Evolutionary conservation across 2,888 invertebrate species (phyloP).

Genomic region (Napeogenes sylphis): DNA sequence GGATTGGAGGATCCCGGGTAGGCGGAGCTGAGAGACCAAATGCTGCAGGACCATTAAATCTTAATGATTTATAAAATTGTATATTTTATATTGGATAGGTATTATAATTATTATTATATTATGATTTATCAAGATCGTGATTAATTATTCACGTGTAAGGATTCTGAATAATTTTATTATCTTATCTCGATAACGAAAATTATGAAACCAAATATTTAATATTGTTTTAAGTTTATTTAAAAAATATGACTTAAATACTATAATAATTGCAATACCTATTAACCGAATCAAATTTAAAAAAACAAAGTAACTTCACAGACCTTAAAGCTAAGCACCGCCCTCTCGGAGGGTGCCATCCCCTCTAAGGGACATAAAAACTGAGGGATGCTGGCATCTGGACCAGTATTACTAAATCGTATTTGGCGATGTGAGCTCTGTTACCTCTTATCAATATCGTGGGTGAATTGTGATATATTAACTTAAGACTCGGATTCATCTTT

Average conservation of each 20-base stretch:
- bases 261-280: too few species aligned
- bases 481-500: background rate
- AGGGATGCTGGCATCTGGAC: slow-evolving; percentile 59
- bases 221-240: too few species aligned
- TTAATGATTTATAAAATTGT: background rate
- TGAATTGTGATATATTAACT: background rate
- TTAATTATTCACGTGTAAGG: too few species aligned
- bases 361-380: slow-evolving; percentile 50
- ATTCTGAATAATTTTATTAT: too few species aligned
- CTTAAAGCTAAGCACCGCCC: slow-evolving; percentile 49
- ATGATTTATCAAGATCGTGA: too few species aligned
- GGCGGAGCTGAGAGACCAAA: slow-evolving; percentile 49
- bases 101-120: too few species aligned
- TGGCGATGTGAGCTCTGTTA: slow-evolving; percentile 7
- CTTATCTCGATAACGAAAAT: too few species aligned
- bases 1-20: slow-evolving; percentile 54
- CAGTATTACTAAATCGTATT: slow-evolving; percentile 31
- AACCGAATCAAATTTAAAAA: too few species aligned
- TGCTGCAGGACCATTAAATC: slow-evolving; percentile 30
- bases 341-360: slow-evolving; percentile 56
- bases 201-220: too few species aligned
- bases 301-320: too few species aligned
- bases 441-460: background rate
- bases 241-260: too few species aligned
- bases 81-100: too few species aligned